Base-by-base conservation (phyloP, 2,888 invertebrate species). In the Hydraecia micacea region DNA sequence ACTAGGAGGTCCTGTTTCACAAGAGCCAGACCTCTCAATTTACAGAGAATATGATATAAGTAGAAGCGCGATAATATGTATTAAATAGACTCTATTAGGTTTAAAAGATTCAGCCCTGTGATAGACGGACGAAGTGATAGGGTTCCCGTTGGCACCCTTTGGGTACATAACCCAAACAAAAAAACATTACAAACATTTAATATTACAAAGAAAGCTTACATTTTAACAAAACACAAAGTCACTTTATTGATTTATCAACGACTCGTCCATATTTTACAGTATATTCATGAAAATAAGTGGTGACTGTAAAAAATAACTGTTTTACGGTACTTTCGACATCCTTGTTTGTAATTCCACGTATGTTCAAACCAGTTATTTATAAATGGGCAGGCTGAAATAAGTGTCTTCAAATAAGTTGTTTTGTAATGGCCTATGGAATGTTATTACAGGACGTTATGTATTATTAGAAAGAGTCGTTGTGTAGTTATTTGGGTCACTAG, bases 161-260 rank as follows among this genome's bases (percentile, higher is more conserved):
- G 7, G 2, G 60, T 28, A 60, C 60, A 0, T 2, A 32, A 9
- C 6, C 36, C 21, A 21, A 18, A 62, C 36, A 65, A 39, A 74
- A 32, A 28, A 46, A 71, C 32, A 2, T 36, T 6, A n/a, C 15
- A 58, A 60, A 18, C 13, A 15, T 32, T 7, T 28, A 15, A 46
- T 5, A 32, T 32, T 42, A 55, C 60, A 52, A 60, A 71, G 18
- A 46, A 62, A 58, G n/a, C 21, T 21, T 13, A 62, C 46, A 71
- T 55, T 70, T 62, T 7, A 21, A 60, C 60, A 3, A 63, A 82
- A 65, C 42, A 62, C 9, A 71, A 55, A 49, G 8, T 63, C 15
- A 1, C 4, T 65, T 18, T 86, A 82, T 83, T 73, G 83, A 86
- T 86, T 86, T 73, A 86, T 28, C 52, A 69, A 62, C 32, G 60